Evolutionary conservation across 1,140 invertebrate genomes (phyloP).

Genomic region (Campodea augens): DNA sequence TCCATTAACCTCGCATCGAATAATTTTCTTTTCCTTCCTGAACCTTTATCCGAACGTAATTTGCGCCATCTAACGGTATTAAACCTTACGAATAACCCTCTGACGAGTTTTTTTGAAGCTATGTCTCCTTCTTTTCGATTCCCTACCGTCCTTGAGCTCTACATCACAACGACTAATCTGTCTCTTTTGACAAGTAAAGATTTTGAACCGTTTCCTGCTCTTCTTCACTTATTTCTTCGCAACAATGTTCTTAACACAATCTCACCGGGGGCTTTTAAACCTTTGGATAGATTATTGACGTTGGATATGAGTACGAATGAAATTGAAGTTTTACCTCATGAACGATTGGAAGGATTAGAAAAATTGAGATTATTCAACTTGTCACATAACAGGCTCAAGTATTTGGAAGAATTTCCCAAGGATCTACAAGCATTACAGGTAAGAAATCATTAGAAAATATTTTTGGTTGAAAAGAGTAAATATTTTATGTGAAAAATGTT

Average conservation of each 20-base stretch:
- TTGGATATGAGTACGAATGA: constrained; percentile 68
- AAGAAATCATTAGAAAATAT: too few relatives aligned
- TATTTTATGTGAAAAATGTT: too few relatives aligned
- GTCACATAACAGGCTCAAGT: constrained; percentile 58
- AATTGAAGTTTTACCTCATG: constrained; percentile 62
- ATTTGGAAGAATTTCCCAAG: constrained; percentile 59
- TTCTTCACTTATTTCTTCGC: constrained; percentile 50
- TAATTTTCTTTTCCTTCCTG: constrained; percentile 56
- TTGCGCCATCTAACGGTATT: constrained; percentile 48
- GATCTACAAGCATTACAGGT: constrained; percentile 45
- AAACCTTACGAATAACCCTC: constrained; percentile 62
- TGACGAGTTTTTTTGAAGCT: constrained; percentile 43
- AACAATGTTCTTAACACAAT: constrained; percentile 57
- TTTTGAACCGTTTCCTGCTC: constrained; percentile 62
- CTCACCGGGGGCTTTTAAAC: constrained; percentile 64
- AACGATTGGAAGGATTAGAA: constrained; percentile 56
- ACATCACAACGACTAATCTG: constrained; percentile 62
- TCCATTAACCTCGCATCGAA: constrained; percentile 60
- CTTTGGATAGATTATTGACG: constrained; percentile 48
- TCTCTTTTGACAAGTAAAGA: constrained; percentile 69
- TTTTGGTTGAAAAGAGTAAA: too few relatives aligned
- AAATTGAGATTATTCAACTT: constrained; percentile 54
- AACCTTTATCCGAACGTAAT: constrained; percentile 48
- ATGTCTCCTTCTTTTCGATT: constrained; percentile 27
- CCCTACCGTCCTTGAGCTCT: constrained; percentile 47